Base-by-base conservation (phyloP, 2,113 vertebrate species). In the Thomomys bottae region DNA sequence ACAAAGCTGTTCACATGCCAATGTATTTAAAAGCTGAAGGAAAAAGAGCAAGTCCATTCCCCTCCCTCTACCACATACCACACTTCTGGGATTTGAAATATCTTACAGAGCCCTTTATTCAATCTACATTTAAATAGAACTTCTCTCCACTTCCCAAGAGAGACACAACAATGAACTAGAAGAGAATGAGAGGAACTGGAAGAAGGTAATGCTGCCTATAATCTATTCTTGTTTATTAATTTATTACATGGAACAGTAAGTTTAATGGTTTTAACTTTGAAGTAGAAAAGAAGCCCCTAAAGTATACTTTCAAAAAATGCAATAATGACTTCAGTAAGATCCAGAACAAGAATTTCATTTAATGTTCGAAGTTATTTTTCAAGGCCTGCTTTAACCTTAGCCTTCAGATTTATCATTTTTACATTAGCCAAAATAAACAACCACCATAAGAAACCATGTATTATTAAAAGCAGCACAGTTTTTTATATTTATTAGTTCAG, bases 211-310 rank as follows among this genome's bases (percentile, higher is more conserved):
- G 76, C 89, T 82, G 49, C 82, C 11, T 95, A 76, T 96, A 94
- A 95, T 84, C 88, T 96, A 79, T 96, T 95, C 95, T 97, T 66
- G 94, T 96, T 97, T 96, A 96, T 97, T 96, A 96, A 95, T 96
- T 96, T 97, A 96, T 96, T 95, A 89, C 94, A 97, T 85, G 93
- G 94, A 97, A 45, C 80, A 94, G 92, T 75, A 94, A 92, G 34
- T 96, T 97, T 96, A 97, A 94, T 95, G 95, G 70, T 78, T 94
- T 95, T 97, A 97, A 96, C 67, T 97, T 97, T 97, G 93, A 96
- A 96, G 96, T 96, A 88, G 88, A 89, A 97, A 96, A 84, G 92
- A 90, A 95, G 45, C 54, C 93, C 88, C 32, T 20, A 24, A 93
- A 95, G 92, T 68, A 87, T 85, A 85, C 95, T 96, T 97, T 92